These are phyloP conservation scores for Eumeta japonica DNA, from an alignment of 1,140 invertebrate species.

Conservation along the genomic window DNA sequence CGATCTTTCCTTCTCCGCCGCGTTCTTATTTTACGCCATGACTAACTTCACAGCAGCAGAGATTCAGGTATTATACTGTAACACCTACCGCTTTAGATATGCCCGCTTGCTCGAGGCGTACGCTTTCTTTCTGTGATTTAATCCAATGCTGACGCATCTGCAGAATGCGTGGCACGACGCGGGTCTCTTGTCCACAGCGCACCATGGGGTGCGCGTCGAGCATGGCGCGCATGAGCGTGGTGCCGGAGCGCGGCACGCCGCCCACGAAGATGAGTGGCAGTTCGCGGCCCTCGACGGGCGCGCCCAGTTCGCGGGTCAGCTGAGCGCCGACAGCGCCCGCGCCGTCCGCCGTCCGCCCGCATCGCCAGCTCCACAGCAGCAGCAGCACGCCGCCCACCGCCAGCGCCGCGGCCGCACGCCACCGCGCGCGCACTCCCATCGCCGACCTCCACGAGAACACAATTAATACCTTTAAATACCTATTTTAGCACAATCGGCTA, in stretches of 20 bases:
- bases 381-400: slow-evolving; percentile 17
- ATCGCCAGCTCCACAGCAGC: slow-evolving; percentile 22
- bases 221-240: slow-evolving; percentile 96
- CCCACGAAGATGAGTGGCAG: slow-evolving; percentile 97
- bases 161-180: slow-evolving; percentile 92
- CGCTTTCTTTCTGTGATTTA: slow-evolving; percentile 85
- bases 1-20: too few relatives aligned
- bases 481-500: too few relatives aligned
- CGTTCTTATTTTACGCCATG: too few relatives aligned
- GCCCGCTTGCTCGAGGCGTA: slow-evolving; percentile 89
- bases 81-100: slow-evolving; percentile 84
- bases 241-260: slow-evolving; percentile 94
- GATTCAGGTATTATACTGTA: too few relatives aligned
- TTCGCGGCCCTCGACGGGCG: slow-evolving; percentile 57
- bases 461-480: too few relatives aligned
- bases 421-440: slow-evolving; percentile 20
- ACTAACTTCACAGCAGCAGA: too few relatives aligned
- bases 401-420: slow-evolving; percentile 24
- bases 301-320: slow-evolving; percentile 6
- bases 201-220: slow-evolving; percentile 98
- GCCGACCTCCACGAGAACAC: slow-evolving; percentile 7
- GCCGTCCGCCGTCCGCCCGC: slow-evolving; percentile 9
- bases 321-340: slow-evolving; percentile 10
- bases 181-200: slow-evolving; percentile 95
- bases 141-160: slow-evolving; percentile 92